A percentile compares a stretch with the other conserved stretches of the same genome.
These are phyloP conservation scores for Hydropsyche tenuis DNA, from an alignment of 1,140 invertebrate species.

Conservation along the genomic window DNA sequence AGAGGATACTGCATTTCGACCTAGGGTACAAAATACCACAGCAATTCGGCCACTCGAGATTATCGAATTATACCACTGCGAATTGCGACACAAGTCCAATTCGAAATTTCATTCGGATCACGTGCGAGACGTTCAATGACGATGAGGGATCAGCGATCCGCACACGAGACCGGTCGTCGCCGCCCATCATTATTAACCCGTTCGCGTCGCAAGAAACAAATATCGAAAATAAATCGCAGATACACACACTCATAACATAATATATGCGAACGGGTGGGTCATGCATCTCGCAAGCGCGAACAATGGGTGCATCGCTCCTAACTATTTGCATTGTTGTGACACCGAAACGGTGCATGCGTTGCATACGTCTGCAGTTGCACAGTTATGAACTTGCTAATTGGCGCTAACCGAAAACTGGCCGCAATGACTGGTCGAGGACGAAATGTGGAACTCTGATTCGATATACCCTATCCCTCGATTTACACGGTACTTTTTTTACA, in stretches of 20 bases:
- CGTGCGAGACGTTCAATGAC: conserved; percentile 1
- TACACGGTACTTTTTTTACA: too few species aligned
- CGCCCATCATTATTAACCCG: not conserved
- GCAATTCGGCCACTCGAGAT: too few species aligned
- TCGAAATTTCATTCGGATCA: conserved; percentile 3
- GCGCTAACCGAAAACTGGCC: too few species aligned
- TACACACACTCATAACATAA: too few species aligned
- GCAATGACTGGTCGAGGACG: not conserved
- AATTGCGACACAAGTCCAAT: not conserved
- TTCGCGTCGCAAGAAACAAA: not conserved
- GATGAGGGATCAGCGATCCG: not conserved
- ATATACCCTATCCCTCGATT: not conserved
- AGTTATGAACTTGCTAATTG: too few species aligned
- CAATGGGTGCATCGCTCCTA: not conserved
- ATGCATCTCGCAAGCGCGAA: conserved; percentile 11
- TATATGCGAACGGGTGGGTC: not conserved
- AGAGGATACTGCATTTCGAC: too few species aligned
- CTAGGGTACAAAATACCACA: too few species aligned
- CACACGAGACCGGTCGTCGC: not conserved
- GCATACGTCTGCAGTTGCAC: not conserved
- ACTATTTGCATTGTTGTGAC: conserved; percentile 11
- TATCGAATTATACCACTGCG: too few species aligned
- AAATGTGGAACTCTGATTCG: not conserved
- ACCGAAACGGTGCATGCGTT: not conserved
- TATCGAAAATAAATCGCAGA: not conserved